A percentile compares a stretch with the other conserved stretches of the same genome.
These are phyloP conservation scores for Hanleya hanleyi DNA, from an alignment of 2,888 invertebrate genomes.

Conservation along the genomic window DNA sequence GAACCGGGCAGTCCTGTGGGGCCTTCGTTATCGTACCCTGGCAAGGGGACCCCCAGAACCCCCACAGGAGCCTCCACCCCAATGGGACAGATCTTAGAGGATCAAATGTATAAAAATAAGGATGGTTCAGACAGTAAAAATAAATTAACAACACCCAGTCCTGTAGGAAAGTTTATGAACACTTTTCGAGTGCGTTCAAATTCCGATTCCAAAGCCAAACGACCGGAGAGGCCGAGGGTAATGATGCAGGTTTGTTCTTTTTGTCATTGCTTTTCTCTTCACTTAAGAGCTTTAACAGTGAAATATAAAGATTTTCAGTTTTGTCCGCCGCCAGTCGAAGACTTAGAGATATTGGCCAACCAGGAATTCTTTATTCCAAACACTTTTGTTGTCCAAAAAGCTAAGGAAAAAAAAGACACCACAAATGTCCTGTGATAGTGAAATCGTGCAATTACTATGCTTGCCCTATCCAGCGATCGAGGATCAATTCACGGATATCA, in stretches of 20 bases:
- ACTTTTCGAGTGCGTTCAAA: constrained; percentile 62
- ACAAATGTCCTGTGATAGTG: no score
- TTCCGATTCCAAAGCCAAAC: constrained; percentile 59
- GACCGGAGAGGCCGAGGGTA: constrained; percentile 46
- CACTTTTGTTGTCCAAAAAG: no score
- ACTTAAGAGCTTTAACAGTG: no score
- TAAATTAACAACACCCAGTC: constrained; percentile 53
- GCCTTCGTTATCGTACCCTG: not conserved
- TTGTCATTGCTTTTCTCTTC: no score
- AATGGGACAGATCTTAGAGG: constrained; percentile 67
- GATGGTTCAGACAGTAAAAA: constrained; percentile 17
- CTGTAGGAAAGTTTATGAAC: constrained; percentile 57
- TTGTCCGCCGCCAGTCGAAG: no score
- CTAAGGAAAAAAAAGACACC: no score
- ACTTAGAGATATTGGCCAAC: no score
- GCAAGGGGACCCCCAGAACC: not conserved
- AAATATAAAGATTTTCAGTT: no score
- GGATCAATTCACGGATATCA: no score
- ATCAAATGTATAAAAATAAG: constrained; percentile 43
- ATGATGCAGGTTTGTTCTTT: constrained; percentile 39
- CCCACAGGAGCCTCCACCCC: constrained; percentile 45
- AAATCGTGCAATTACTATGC: no score
- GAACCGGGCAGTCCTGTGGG: not conserved
- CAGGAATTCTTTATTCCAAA: no score
- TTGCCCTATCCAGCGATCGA: no score